A percentile compares a stretch with the other conserved stretches of the same genome.
Evolutionary conservation across 2,888 invertebrate genomes (phyloP).

Genomic region (Mycogona germanica): DNA sequence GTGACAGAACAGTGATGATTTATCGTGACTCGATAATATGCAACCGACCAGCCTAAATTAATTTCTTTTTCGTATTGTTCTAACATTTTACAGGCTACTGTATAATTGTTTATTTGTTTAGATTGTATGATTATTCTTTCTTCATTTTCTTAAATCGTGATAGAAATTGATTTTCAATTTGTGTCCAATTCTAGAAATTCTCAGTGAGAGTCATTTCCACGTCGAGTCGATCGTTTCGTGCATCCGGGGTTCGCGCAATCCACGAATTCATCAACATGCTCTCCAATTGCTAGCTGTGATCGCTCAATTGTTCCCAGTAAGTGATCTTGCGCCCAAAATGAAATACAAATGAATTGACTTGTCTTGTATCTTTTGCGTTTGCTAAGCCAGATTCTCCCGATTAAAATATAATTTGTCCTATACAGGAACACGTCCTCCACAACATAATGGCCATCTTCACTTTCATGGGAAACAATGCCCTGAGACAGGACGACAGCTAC

Average conservation of each 20-base stretch:
- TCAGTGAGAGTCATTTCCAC: constrained; percentile 27
- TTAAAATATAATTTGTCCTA: background rate
- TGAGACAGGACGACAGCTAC: constrained; percentile 87
- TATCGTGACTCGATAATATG: too few species aligned
- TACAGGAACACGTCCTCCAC: constrained; percentile 61
- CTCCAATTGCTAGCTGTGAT: constrained; percentile 67
- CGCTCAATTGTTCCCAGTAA: constrained; percentile 57
- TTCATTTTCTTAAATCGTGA: constrained; percentile 7
- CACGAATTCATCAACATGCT: constrained; percentile 91
- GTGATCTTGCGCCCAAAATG: constrained; percentile 21
- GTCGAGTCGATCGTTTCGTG: constrained; percentile 75
- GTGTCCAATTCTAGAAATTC: too few species aligned
- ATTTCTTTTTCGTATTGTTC: too few species aligned
- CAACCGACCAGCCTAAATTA: too few species aligned
- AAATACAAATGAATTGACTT: background rate
- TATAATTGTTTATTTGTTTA: too few species aligned
- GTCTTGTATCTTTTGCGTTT: constrained; percentile 4
- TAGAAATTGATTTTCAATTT: too few species aligned
- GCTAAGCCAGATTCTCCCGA: background rate
- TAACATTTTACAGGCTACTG: too few species aligned
- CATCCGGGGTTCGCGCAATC: constrained; percentile 78
- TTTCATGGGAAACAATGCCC: constrained; percentile 88
- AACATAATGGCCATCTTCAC: constrained; percentile 96
- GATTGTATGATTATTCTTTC: too few species aligned
- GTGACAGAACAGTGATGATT: too few species aligned